Evolutionary conservation across 2,113 vertebrate genomes (phyloP), one percentile per base, ranked within the genome.

Genomic region (Perca flavescens): DNA sequence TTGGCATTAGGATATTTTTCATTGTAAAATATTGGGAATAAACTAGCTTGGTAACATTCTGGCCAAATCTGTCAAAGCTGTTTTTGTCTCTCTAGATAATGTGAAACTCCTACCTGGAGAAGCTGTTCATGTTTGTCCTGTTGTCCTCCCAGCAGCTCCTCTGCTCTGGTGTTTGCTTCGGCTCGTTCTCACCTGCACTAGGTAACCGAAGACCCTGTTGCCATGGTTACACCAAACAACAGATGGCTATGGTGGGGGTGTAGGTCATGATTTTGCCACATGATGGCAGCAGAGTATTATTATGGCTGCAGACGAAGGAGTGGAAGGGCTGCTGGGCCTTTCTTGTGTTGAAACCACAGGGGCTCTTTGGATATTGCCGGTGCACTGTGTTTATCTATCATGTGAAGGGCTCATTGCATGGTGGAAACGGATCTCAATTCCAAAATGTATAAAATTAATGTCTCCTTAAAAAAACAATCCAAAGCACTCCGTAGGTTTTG

Each of bases 81-180:
- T 50, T 36, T 1, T 5, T 0, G 2, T 43, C 16, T 53, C 7
- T 49, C 0, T 40, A 7, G 12, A 50, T 43, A 21, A 31, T 53
- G 43, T 53, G 13, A 67, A 73, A 50, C 11, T 63, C 40, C 6
- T 91, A 95, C 93, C 94, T 93, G 82, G 92, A 90, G 21, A 94
- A 79, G 21, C 66, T 83, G 63, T 86, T 93, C 94, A 95, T 95
- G 71, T 72, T 86, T 53, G 25, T 16, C 71, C 50, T 76, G n/a
- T 10, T 15, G 62, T 62, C 16, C 52, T 71, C 14, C 34, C 58
- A 1, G 12, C 43, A 34, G 34, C 60, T 70, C 21, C 19, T 61
- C 40, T 43, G 63, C 53, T 81, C 54, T 66, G 36, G 47, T 85
- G 69, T 84, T 81, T 60, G 12, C 40, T 36, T 68, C 4, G 4